A percentile compares a stretch with the other conserved stretches of the same genome.
phyloP scores from a whole-genome alignment of 2,888 invertebrate species.

The Pilophorus perplexus region DNA sequence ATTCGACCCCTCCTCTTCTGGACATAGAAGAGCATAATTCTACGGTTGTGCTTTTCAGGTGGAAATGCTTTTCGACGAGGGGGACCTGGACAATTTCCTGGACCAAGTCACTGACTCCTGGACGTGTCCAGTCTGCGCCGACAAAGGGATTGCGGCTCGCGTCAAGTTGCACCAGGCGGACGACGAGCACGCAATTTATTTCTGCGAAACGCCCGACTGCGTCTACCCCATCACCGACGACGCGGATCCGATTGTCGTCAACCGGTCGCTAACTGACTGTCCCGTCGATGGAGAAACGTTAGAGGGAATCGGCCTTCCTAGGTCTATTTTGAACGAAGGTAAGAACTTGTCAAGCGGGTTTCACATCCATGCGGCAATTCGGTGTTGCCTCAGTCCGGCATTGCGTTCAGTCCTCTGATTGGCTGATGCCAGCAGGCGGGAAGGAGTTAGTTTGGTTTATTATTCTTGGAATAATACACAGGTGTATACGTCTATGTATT shows the following conservation, averaged over 20 bases:
- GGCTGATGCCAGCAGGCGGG: too few species aligned
- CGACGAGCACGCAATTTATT: conserved; percentile 13
- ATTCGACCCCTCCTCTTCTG: too few species aligned
- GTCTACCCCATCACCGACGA: conserved; percentile 19
- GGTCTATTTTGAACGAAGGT: conserved; percentile 2
- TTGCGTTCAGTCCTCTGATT: too few species aligned
- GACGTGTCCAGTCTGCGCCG: conserved; percentile 14
- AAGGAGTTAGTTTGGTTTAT: too few species aligned
- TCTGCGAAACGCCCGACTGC: conserved; percentile 28
- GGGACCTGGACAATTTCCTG: neutral
- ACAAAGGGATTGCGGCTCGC: conserved; percentile 6
- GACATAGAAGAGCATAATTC: too few species aligned
- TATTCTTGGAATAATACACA: too few species aligned
- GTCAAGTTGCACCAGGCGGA: conserved; percentile 14
- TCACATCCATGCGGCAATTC: too few species aligned
- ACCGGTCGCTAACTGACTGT: neutral
- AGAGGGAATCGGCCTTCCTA: conserved; percentile 23
- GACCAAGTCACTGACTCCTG: conserved; percentile 21
- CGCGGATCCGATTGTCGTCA: conserved; percentile 5
- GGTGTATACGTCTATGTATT: too few species aligned
- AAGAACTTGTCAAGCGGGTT: too few species aligned
- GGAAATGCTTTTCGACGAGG: conserved; percentile 4
- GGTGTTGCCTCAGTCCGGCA: too few species aligned
- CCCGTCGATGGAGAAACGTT: neutral
- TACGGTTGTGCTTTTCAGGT: too few species aligned